A percentile compares a stretch with the other conserved stretches of the same genome.
phyloP scores from a whole-genome alignment of 2,888 invertebrate species.

The Drosophila emarginata region DNA sequence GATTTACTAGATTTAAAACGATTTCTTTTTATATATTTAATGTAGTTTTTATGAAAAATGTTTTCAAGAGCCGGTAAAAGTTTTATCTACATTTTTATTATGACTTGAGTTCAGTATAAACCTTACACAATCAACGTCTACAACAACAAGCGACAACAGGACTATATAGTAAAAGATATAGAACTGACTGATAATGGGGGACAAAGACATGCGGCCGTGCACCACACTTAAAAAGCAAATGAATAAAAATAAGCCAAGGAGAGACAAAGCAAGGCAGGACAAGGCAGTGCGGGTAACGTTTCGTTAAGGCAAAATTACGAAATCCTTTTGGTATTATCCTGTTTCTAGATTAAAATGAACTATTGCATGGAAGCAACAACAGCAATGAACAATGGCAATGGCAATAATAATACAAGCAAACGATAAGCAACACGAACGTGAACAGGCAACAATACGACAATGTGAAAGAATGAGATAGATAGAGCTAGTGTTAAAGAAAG shows the following conservation, averaged over 20 bases:
- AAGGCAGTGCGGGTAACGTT: conserved; percentile 29
- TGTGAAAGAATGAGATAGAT: neutral
- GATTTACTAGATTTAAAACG: neutral
- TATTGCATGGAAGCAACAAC: conserved; percentile 65
- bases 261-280: conserved; percentile 27
- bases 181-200: conserved; percentile 50
- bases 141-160: conserved; percentile 26
- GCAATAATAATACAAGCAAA: conserved; percentile 69
- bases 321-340: conserved; percentile 76
- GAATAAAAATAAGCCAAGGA: conserved; percentile 15
- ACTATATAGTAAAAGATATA: conserved; percentile 35
- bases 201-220: conserved; percentile 34
- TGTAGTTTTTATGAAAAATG: neutral
- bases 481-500: conserved; percentile 38
- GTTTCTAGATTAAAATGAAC: conserved; percentile 77
- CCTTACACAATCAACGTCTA: conserved; percentile 54
- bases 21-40: neutral
- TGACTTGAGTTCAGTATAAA: conserved; percentile 58
- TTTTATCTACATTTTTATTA: conserved; percentile 63
- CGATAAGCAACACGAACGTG: conserved; percentile 75
- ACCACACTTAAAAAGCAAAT: conserved; percentile 8
- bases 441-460: conserved; percentile 33
- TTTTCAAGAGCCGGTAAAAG: conserved; percentile 51
- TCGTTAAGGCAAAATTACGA: conserved; percentile 63
- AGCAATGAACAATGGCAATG: conserved; percentile 63